Conservation (phyloP, 2,888 invertebrate species). For the Lithophane semibrunnea region DNA sequence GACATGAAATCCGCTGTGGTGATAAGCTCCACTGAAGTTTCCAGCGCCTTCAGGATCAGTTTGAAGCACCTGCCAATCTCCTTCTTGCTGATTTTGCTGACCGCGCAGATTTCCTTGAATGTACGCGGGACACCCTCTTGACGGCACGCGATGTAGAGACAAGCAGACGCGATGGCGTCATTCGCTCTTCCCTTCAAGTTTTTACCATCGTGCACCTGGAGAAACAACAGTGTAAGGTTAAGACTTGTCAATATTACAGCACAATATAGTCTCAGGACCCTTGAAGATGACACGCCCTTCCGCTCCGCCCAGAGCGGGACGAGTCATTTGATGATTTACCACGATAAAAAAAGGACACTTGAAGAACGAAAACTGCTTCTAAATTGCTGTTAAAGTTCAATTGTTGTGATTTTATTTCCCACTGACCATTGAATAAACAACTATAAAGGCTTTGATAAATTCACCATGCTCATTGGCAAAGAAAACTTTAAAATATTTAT, state of each 20-base stretch:
- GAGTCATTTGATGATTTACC: too few species aligned
- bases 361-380: not conserved
- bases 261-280: not conserved
- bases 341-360: too few species aligned
- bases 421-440: not conserved
- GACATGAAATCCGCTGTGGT: slow-evolving; percentile 99
- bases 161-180: slow-evolving; percentile 99
- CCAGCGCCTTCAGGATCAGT: slow-evolving; percentile 97
- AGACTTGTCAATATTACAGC: not conserved
- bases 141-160: slow-evolving; percentile 99
- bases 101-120: slow-evolving; percentile 99
- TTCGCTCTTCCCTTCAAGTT: slow-evolving; percentile 98
- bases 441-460: too few species aligned
- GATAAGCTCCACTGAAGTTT: slow-evolving; percentile 99
- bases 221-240: not conserved
- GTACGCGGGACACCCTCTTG: slow-evolving; percentile 99
- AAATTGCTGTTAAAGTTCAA: too few species aligned
- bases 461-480: not conserved
- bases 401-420: not conserved
- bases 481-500: not conserved
- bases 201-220: slow-evolving; percentile 97
- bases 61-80: slow-evolving; percentile 99
- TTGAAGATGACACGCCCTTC: too few species aligned
- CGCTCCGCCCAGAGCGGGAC: too few species aligned
- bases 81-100: slow-evolving; percentile 99